Evolutionary conservation across 2,888 invertebrate genomes (phyloP).

Genomic region (Drosophila affinis): DNA sequence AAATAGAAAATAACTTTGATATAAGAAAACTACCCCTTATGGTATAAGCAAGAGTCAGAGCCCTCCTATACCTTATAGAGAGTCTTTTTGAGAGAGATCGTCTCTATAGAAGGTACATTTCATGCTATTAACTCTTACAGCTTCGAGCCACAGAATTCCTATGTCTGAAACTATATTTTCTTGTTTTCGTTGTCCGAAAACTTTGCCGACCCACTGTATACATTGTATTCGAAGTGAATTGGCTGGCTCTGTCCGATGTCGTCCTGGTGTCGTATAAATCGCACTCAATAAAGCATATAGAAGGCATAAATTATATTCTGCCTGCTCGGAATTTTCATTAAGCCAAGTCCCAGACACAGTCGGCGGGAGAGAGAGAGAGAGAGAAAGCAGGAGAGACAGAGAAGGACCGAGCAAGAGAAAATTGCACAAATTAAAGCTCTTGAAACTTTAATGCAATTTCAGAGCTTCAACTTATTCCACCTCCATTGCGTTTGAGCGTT

Average conservation of each 20-base stretch:
- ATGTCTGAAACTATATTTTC: background rate
- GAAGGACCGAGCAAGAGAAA: background rate
- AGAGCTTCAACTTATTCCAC: conserved; percentile 24
- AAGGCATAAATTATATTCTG: conserved; percentile 71
- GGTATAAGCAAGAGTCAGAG: no score
- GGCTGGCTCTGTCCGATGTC: conserved; percentile 54
- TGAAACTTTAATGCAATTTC: conserved; percentile 71
- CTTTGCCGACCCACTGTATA: background rate
- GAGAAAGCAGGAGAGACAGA: background rate
- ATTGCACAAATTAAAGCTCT: conserved; percentile 65
- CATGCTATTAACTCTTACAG: background rate
- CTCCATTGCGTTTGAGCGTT: background rate
- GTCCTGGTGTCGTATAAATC: conserved; percentile 72
- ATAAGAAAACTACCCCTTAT: no score
- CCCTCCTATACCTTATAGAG: no score
- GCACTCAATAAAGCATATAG: conserved; percentile 76
- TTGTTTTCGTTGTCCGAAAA: background rate
- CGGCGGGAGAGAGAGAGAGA: background rate
- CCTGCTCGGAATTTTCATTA: conserved; percentile 47
- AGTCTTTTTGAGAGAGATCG: no score
- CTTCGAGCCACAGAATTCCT: no score
- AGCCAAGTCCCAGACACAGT: conserved; percentile 27
- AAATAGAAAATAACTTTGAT: no score
- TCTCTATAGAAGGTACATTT: no score
- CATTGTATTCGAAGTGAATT: conserved; percentile 45